Percentiles rank a stretch among this genome's conserved stretches.
These are phyloP conservation scores for Tauraco hartlaubi DNA, from an alignment of 2,797 vertebrate genomes.

Conservation along the genomic window DNA sequence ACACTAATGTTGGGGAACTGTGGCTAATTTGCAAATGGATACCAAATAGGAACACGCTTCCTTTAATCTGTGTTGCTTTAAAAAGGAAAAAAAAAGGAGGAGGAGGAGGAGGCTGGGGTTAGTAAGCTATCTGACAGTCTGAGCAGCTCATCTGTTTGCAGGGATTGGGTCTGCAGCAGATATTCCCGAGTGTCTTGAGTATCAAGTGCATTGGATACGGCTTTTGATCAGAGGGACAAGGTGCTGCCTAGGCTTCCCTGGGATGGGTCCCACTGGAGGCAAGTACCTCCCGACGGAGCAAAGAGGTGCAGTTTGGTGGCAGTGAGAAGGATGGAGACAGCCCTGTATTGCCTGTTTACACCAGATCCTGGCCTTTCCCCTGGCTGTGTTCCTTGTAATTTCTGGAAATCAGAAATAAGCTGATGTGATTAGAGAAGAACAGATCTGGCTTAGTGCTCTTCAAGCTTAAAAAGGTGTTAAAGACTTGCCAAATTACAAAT, in stretches of 20 bases:
- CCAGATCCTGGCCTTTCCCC: constrained; percentile 33
- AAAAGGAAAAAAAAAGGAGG: not conserved
- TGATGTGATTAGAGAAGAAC: constrained; percentile 81
- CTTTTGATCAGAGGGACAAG: not conserved
- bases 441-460: constrained; percentile 81
- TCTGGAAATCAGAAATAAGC: constrained; percentile 85
- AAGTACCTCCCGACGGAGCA: not conserved
- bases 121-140: constrained; percentile 46
- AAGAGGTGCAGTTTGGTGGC: not conserved
- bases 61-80: constrained; percentile 52
- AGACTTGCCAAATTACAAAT: constrained; percentile 67
- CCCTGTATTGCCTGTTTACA: not conserved
- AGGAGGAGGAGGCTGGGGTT: not conserved
- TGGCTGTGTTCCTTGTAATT: constrained; percentile 80
- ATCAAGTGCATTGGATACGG: not conserved
- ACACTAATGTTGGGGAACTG: not conserved
- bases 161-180: not conserved
- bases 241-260: not conserved
- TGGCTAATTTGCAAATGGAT: constrained; percentile 59
- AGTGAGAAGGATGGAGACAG: not conserved
- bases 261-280: not conserved
- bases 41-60: not conserved
- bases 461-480: constrained; percentile 74
- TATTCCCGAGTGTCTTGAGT: not conserved
- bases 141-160: constrained; percentile 38